phyloP scores from a whole-genome alignment of 2,113 vertebrate genomes.

The Leptodactylus fuscus region DNA sequence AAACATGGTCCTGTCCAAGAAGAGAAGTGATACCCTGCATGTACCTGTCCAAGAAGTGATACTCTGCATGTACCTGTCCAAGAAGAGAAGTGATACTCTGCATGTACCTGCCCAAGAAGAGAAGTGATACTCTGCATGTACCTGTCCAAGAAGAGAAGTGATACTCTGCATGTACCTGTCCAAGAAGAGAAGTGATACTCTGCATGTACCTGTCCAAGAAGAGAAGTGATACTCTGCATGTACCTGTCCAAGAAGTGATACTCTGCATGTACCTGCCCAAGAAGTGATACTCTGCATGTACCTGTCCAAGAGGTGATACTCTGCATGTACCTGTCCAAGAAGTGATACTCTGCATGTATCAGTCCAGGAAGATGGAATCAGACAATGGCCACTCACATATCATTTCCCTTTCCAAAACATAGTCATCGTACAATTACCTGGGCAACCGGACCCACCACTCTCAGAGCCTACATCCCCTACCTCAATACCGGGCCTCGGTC shows the following conservation, averaged over 20 bases:
- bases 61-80: too few relatives aligned
- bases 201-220: neutral
- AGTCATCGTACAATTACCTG: too few relatives aligned
- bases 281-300: neutral
- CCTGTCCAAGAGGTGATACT: neutral
- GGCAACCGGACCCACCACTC: too few relatives aligned
- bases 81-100: neutral
- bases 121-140: neutral
- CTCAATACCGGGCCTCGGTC: too few relatives aligned
- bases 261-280: slow-evolving; percentile 3
- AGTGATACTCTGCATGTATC: neutral
- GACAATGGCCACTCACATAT: too few relatives aligned
- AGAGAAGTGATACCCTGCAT: too few relatives aligned
- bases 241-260: slow-evolving; percentile 2
- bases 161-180: neutral
- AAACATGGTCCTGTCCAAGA: neutral
- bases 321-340: neutral
- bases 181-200: neutral
- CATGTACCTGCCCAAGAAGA: too few relatives aligned
- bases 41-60: too few relatives aligned
- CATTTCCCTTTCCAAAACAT: too few relatives aligned
- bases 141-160: neutral
- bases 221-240: neutral
- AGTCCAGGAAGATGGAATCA: neutral
- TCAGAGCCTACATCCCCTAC: too few relatives aligned